Conservation (phyloP, 2,113 vertebrate species). For the Elachura formosa region DNA sequence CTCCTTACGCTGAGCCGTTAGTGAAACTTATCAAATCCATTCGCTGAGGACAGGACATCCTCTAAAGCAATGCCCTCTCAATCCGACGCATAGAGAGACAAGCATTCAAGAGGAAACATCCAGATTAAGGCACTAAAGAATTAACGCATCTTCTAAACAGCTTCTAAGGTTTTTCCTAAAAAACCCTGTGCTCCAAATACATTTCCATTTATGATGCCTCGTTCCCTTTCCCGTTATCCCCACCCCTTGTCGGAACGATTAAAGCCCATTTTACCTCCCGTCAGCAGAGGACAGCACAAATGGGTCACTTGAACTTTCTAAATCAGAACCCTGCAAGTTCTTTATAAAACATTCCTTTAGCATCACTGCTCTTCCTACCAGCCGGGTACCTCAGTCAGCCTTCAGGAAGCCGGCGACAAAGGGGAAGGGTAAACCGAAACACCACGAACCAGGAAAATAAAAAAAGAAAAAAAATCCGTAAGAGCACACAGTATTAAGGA, state of each 20-base stretch:
- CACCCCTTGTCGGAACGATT: background rate
- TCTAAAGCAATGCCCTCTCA: background rate
- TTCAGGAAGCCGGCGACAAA: background rate
- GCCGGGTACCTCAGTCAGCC: background rate
- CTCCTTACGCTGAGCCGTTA: background rate
- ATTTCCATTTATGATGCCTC: background rate
- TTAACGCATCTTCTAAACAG: background rate
- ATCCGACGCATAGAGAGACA: background rate
- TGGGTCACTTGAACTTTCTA: background rate
- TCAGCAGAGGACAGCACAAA: background rate
- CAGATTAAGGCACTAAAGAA: background rate
- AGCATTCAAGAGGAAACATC: background rate
- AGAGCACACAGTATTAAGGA: background rate
- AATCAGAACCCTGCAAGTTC: background rate
- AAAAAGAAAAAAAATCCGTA: background rate
- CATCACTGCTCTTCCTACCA: too few relatives aligned
- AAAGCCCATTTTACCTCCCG: background rate
- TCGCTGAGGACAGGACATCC: background rate
- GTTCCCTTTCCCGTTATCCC: background rate
- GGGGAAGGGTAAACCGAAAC: background rate
- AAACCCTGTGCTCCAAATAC: background rate
- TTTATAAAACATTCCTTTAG: background rate
- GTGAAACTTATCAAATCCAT: background rate
- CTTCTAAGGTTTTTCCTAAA: background rate
- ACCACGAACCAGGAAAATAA: background rate